A percentile compares a stretch with the other conserved stretches of the same genome.
Evolutionary conservation across 1,140 invertebrate species (phyloP).

Genomic region (Aculops lycopersici): DNA sequence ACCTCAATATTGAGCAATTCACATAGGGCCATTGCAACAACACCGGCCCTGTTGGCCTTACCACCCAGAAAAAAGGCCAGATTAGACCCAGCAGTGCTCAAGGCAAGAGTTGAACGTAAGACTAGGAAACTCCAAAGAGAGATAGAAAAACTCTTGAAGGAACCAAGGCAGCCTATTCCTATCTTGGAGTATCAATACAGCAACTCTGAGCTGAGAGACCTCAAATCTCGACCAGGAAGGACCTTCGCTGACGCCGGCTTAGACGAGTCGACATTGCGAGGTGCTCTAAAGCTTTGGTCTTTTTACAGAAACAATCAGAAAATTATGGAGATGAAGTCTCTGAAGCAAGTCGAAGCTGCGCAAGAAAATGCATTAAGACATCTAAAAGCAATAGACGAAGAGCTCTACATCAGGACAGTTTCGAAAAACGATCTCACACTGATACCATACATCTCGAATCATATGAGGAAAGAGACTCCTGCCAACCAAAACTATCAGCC

Average conservation of each 20-base stretch:
- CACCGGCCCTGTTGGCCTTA: background rate
- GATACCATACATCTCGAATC: background rate
- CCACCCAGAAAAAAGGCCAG: background rate
- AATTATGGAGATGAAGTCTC: background rate
- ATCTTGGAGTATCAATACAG: background rate
- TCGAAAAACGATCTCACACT: background rate
- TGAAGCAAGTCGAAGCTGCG: background rate
- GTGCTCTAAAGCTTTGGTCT: background rate
- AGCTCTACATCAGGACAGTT: background rate
- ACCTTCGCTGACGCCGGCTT: background rate
- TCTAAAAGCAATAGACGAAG: background rate
- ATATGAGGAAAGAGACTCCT: background rate
- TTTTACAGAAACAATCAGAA: background rate
- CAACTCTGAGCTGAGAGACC: background rate
- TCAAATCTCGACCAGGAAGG: background rate
- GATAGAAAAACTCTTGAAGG: background rate
- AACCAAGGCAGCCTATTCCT: background rate
- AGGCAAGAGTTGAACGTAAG: background rate
- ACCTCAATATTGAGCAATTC: no score
- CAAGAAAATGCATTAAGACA: background rate
- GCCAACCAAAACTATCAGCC: background rate
- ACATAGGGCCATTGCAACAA: background rate
- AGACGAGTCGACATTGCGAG: background rate
- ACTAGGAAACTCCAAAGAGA: background rate
- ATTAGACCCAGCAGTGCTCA: background rate